Evolutionary conservation across 2,113 vertebrate genomes (phyloP).

Genomic region (Campylomormyrus numenius): DNA sequence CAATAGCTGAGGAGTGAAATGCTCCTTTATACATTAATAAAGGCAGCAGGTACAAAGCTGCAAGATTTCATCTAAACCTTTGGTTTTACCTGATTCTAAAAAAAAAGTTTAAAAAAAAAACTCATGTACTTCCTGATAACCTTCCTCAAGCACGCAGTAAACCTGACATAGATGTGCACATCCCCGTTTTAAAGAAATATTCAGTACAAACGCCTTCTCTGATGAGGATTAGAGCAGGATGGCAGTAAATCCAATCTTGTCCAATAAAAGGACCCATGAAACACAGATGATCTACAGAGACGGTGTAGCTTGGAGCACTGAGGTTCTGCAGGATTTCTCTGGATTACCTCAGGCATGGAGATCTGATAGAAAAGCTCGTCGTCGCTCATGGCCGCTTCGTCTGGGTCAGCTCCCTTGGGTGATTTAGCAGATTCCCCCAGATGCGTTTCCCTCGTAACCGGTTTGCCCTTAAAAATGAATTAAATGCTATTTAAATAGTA

Average conservation of each 20-base stretch:
- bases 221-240: neutral
- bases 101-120: neutral
- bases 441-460: neutral
- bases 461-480: conserved; percentile 12
- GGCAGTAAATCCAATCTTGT: neutral
- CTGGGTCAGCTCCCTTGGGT: neutral
- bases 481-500: neutral
- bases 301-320: neutral
- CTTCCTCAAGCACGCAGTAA: neutral
- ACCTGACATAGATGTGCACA: neutral
- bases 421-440: neutral
- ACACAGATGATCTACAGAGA: neutral
- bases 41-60: neutral
- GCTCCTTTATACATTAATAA: neutral
- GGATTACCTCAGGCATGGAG: conserved; percentile 40
- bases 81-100: neutral
- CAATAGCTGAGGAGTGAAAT: neutral
- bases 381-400: conserved; percentile 27
- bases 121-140: neutral
- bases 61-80: neutral
- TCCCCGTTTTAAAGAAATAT: neutral
- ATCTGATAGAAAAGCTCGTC: conserved; percentile 38
- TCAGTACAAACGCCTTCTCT: neutral
- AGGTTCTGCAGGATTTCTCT: neutral
- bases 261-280: neutral